Conservation (phyloP, 35 echinoderm and acorn worm genomes). For the Apostichopus japonicus region DNA sequence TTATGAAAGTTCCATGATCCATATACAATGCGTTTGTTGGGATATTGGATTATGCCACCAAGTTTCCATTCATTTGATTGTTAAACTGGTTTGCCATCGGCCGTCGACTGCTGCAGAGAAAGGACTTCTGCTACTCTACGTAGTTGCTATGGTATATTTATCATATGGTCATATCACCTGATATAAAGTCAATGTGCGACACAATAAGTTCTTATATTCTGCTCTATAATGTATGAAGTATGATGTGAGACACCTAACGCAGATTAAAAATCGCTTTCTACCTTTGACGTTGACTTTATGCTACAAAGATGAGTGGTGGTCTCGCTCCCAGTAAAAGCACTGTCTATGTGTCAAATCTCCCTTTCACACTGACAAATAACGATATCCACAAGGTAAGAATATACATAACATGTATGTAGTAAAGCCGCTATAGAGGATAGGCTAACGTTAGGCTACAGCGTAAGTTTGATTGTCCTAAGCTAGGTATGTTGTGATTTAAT, state of each 20-base stretch:
- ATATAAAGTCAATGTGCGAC: background rate
- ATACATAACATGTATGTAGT: background rate
- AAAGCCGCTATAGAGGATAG: background rate
- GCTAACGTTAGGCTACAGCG: too few relatives aligned
- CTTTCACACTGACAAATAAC: conserved; percentile 96
- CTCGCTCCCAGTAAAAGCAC: conserved; percentile 98
- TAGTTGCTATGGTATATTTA: background rate
- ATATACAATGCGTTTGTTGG: background rate
- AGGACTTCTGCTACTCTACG: background rate
- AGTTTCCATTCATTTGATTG: too few relatives aligned
- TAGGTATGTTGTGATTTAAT: background rate
- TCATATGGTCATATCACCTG: background rate
- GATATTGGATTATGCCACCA: too few relatives aligned
- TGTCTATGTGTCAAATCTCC: conserved; percentile 95
- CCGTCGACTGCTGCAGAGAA: conserved; percentile 6
- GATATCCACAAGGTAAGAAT: conserved; percentile 85
- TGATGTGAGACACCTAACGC: too few relatives aligned
- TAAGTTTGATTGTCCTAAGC: background rate
- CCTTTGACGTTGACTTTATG: too few relatives aligned
- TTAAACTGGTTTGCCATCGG: background rate
- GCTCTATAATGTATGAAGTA: too few relatives aligned
- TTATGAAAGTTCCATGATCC: too few relatives aligned
- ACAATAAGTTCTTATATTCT: too few relatives aligned
- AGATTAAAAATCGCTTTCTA: too few relatives aligned
- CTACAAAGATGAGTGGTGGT: conserved; percentile 85